A percentile compares a stretch with the other conserved stretches of the same genome.
Conservation (phyloP, 2,888 invertebrate genomes). For the Spodoptera littoralis region DNA sequence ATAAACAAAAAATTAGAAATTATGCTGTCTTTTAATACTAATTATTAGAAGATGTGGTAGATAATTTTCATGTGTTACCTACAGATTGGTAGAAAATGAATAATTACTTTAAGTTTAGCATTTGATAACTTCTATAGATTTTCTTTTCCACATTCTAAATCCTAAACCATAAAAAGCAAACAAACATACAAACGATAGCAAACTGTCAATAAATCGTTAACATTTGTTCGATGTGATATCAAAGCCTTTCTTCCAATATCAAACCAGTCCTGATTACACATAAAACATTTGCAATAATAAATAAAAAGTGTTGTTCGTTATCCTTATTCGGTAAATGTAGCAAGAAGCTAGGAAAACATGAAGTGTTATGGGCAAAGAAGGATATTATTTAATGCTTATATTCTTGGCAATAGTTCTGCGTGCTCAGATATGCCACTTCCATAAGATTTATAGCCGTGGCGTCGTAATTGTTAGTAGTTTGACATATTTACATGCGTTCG, state of each 20-base stretch:
- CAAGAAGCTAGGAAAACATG: slow-evolving; percentile 25
- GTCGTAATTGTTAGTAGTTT: slow-evolving; percentile 45
- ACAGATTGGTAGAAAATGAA: no score
- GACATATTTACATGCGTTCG: slow-evolving; percentile 6
- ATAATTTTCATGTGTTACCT: no score
- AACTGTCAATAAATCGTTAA: neutral
- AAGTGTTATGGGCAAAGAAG: slow-evolving; percentile 19
- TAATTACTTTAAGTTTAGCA: no score
- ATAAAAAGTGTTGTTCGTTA: slow-evolving; percentile 35
- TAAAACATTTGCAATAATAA: slow-evolving; percentile 20
- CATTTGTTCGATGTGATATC: slow-evolving; percentile 3
- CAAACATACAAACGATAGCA: neutral
- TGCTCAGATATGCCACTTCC: slow-evolving; percentile 7
- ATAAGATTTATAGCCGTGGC: slow-evolving; percentile 39
- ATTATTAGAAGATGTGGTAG: no score
- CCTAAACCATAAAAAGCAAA: neutral
- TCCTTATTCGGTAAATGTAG: slow-evolving; percentile 36
- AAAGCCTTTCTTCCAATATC: slow-evolving; percentile 3
- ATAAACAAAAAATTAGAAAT: no score
- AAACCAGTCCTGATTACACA: slow-evolving; percentile 12
- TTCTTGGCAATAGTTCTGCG: slow-evolving; percentile 36
- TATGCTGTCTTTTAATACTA: no score
- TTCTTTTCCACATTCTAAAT: no score
- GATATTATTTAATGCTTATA: slow-evolving; percentile 38
- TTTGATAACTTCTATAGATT: no score